Evolutionary conservation across 2,797 vertebrate genomes (phyloP).

Genomic region (Thamnophis elegans): DNA sequence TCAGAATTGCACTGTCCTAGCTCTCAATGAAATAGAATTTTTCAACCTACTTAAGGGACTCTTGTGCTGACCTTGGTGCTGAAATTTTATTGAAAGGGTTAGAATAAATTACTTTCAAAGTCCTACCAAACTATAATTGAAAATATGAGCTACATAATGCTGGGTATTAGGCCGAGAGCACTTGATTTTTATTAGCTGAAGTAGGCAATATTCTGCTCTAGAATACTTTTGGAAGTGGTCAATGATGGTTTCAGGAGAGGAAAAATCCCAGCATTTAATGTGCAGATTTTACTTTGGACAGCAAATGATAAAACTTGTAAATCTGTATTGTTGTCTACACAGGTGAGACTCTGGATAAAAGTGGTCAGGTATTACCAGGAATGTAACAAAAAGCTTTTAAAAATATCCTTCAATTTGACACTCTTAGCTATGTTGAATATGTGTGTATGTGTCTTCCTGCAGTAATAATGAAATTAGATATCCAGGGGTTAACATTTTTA

Average conservation of each 20-base stretch:
- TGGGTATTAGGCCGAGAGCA: background rate
- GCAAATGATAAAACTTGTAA: background rate
- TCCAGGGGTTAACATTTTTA: background rate
- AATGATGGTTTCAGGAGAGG: background rate
- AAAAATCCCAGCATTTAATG: background rate
- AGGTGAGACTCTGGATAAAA: background rate
- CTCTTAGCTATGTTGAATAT: background rate
- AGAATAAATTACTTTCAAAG: background rate
- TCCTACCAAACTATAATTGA: background rate
- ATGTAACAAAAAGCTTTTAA: background rate
- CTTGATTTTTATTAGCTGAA: background rate
- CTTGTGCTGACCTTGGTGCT: slow-evolving; percentile 59
- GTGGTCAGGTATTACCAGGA: background rate
- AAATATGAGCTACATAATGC: background rate
- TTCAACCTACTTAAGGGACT: accelerated
- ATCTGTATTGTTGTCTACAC: background rate
- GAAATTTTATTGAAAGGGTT: accelerated
- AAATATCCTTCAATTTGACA: background rate
- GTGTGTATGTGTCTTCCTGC: background rate
- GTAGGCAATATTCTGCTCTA: background rate
- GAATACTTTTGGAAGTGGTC: background rate
- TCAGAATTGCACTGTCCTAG: background rate
- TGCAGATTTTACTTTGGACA: background rate
- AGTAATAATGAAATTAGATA: background rate
- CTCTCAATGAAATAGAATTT: accelerated